These are phyloP conservation scores for Ochlodes sylvanus DNA, from an alignment of 2,888 invertebrate species.

Conservation along the genomic window DNA sequence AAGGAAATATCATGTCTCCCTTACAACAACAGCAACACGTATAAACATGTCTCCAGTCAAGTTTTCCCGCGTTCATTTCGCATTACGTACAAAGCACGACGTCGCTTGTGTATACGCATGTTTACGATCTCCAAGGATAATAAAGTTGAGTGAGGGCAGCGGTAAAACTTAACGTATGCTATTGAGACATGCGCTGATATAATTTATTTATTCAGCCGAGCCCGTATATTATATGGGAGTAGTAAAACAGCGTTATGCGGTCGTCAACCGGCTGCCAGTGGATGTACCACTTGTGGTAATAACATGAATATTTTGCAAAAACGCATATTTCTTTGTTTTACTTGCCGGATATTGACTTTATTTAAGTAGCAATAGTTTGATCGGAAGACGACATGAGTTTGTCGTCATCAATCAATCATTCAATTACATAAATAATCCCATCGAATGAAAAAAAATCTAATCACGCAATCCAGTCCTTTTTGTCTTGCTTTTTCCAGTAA, in stretches of 20 bases:
- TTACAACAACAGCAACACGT: background rate
- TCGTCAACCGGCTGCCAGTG: conserved; percentile 9
- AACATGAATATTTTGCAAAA: too few relatives aligned
- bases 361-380: too few relatives aligned
- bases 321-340: too few relatives aligned
- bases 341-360: too few relatives aligned
- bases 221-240: background rate
- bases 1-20: too few relatives aligned
- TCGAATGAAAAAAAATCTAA: too few relatives aligned
- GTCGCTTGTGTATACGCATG: conserved; percentile 2
- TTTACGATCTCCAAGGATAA: conserved; percentile 7
- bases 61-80: background rate
- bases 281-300: too few relatives aligned
- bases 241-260: conserved; percentile 16
- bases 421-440: too few relatives aligned
- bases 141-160: conserved; percentile 8
- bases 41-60: background rate
- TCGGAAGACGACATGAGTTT: too few relatives aligned
- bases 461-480: too few relatives aligned
- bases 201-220: conserved; percentile 17
- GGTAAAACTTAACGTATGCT: background rate
- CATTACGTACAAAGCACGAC: background rate
- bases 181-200: background rate
- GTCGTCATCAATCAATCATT: too few relatives aligned
- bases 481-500: too few relatives aligned